Conservation (phyloP, 2,113 vertebrate species). For the Dascyllus trimaculatus region DNA sequence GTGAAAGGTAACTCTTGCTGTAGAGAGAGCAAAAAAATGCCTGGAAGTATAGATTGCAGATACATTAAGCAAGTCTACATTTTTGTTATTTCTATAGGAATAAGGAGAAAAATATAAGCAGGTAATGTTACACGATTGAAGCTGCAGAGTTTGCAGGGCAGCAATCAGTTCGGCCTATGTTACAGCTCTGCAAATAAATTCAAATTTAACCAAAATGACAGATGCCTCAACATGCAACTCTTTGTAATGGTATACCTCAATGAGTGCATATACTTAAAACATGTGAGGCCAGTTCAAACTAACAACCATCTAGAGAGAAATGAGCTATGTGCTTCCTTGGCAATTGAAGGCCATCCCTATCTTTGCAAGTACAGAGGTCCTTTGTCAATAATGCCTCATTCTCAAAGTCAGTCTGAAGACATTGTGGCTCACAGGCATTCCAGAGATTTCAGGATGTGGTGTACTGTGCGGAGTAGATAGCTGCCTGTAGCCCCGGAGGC, state of each 20-base stretch:
- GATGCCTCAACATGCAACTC: not conserved
- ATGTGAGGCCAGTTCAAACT: not conserved
- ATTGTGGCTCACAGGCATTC: conserved; percentile 75
- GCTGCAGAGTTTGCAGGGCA: conserved; percentile 16
- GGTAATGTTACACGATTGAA: not conserved
- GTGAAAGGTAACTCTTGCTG: conserved; percentile 13
- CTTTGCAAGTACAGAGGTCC: conserved; percentile 65
- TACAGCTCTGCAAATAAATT: conserved; percentile 20
- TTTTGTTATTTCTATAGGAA: too few relatives aligned
- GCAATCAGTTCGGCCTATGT: not conserved
- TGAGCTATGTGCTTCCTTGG: conserved; percentile 39
- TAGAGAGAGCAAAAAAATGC: not conserved
- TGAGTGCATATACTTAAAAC: not conserved
- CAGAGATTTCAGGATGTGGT: conserved; percentile 83
- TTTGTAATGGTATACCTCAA: not conserved
- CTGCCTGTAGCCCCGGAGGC: conserved; percentile 59
- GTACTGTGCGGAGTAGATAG: conserved; percentile 56
- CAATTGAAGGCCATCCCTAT: conserved; percentile 48
- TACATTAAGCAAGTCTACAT: too few relatives aligned
- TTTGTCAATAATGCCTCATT: conserved; percentile 70
- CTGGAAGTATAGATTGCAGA: too few relatives aligned
- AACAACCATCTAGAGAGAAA: conserved; percentile 33
- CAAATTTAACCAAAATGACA: not conserved
- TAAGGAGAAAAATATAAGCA: not conserved
- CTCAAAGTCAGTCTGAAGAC: conserved; percentile 64